Base-by-base conservation (phyloP, 2,888 invertebrate genomes). In the Thymelicus sylvestris region DNA sequence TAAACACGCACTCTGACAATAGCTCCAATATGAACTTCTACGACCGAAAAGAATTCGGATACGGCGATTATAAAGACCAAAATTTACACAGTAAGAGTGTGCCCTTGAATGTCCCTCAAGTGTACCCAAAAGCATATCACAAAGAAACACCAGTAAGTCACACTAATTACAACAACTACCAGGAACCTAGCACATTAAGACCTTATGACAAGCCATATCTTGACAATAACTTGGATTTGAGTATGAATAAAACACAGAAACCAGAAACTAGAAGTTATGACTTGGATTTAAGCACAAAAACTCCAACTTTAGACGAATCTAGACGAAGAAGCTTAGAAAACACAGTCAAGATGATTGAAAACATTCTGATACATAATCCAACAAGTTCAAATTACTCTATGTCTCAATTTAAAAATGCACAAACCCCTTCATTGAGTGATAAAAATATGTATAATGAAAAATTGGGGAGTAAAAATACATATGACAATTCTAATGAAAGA, bases 321-420 rank as follows among this genome's bases (percentile, higher is more conserved):
- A 82, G 87, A 70, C 79, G 89, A 13, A 83, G 87, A 78, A 90
- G 90, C 69, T 80, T 91, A 41, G 91, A 90, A 74, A 88, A 90
- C 47, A 91, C 91, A 0, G 89, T 91, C 0, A 87, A 85, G 74
- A 75, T 91, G 68, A 90, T 91, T 68, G 91, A 91, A 75, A 86
- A 89, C 65, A 88, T 91, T 24, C 76, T 90, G 44, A 86, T 84
- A 52, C 76, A 75, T 55, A 71, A 71, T 64, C 73, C 72, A 7
- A 73, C 70, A 55, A 75, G 71, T 39, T 64, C 74, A 7, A 64
- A 69, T 19, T 41, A 60, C 8, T 39, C 60, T 15, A 15, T 41
- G 41, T 41, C 57, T 38, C 57, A 57, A 57, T 38, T 38, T 57
- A 52, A 52, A 47, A 65, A 65, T 52, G 38, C 48, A 38, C 64